Conservation (phyloP, 2,888 invertebrate species). For the Phortica okadai region DNA sequence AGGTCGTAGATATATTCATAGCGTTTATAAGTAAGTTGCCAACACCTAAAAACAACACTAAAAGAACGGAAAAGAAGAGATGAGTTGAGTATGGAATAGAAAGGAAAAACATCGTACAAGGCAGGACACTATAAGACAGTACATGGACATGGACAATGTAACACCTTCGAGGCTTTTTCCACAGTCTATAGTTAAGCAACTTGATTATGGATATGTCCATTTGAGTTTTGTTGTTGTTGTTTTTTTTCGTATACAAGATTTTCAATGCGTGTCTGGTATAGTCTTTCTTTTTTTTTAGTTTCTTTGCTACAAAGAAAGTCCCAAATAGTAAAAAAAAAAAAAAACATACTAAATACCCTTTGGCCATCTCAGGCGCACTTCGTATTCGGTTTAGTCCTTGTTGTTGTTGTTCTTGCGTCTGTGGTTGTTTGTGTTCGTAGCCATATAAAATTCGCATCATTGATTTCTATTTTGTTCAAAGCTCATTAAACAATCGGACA, state of each 20-base stretch:
- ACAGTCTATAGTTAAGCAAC: constrained; percentile 15
- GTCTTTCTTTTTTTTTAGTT: neutral
- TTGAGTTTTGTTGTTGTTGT: neutral
- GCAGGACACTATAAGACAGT: neutral
- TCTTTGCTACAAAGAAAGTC: constrained; percentile 21
- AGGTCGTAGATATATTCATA: neutral
- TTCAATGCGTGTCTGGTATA: no score
- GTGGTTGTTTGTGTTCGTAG: constrained; percentile 41
- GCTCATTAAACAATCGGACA: constrained; percentile 64
- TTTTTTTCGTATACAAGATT: neutral
- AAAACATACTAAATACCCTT: neutral
- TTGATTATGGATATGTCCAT: constrained; percentile 16
- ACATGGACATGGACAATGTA: neutral
- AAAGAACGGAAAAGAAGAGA: no score
- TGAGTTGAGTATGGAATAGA: no score
- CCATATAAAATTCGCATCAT: constrained; percentile 62
- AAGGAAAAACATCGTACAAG: neutral
- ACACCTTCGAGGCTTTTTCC: neutral
- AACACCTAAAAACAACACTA: constrained; percentile 7
- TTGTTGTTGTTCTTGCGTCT: constrained; percentile 5
- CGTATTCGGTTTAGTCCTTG: neutral
- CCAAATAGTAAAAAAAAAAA: constrained; percentile 3
- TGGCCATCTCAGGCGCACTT: constrained; percentile 3
- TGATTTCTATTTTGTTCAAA: constrained; percentile 63
- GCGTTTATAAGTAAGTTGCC: neutral